Base-by-base conservation (phyloP, 2,113 vertebrate species). In the Dendrocopos noguchii region DNA sequence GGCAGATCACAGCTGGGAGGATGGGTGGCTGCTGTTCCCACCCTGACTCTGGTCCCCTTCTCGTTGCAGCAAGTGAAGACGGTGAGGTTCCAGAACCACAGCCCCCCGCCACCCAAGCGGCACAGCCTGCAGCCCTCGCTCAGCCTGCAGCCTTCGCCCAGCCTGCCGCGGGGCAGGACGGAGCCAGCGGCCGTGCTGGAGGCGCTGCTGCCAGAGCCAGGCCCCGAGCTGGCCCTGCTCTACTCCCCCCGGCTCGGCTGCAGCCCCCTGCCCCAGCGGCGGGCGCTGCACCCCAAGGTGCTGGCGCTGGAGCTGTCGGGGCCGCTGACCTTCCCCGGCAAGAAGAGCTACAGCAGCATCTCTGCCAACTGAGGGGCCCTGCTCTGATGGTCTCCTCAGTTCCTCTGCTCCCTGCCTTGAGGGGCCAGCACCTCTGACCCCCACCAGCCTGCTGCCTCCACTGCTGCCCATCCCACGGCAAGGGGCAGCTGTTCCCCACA, bases 1-100 rank as follows among this genome's bases (percentile, higher is more conserved):
- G 60, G 63, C 34, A 31, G 71, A 10, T 12, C 7, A 7, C 36
- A 6, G 57, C 1, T 5, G 34, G 50, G 46, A 2, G 61, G n/a
- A 52, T 1, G 5, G 13, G 21, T 6, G 4, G 60, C 81, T 15
- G 73, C 39, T 14, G 4, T 6, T 5, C 81, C 36, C 67, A 0
- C 24, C 6, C 0, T 82, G 67, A 93, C 80, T 28, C 42, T 3
- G 34, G 6, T 47, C 81, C 59, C 73, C 47, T 90, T 96, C 85
- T 96, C 79, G 0, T 94, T 95, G 82, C 95, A 99, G 99, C 98
- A 98, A 71, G 97, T 98, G 85, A 99, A 99, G 96, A 99, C 99
- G 3, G 99, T 99, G 94, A 95, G 99, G 80, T 99, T 99, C 95
- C 96, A 98, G 91, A 98, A 98, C 91, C 98, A 97, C 88, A 99